Evolutionary conservation across 2,113 vertebrate species (phyloP).

Genomic region (Pagrus major): DNA sequence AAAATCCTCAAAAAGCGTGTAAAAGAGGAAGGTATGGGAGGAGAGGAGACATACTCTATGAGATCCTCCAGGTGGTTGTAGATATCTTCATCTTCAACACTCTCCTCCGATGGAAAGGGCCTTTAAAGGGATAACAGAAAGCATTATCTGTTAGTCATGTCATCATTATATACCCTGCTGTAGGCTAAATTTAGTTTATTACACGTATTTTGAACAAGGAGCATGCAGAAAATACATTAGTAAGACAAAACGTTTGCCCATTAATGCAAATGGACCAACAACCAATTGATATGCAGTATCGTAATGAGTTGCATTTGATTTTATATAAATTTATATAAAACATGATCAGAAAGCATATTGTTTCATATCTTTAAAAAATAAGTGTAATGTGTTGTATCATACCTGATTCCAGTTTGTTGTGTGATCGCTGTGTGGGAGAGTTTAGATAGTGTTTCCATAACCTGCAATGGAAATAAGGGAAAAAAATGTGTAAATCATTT

Average conservation of each 20-base stretch:
- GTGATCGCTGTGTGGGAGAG: conserved; percentile 90
- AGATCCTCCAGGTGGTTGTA: conserved; percentile 97
- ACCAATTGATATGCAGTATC: too few relatives aligned
- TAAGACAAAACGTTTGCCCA: too few relatives aligned
- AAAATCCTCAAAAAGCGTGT: neutral
- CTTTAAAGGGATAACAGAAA: conserved; percentile 72
- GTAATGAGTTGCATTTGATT: neutral
- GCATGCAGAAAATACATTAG: too few relatives aligned
- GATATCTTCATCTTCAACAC: conserved; percentile 91
- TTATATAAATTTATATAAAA: too few relatives aligned
- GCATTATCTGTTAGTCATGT: neutral
- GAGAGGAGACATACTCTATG: conserved; percentile 89
- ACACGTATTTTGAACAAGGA: too few relatives aligned
- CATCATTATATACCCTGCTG: neutral
- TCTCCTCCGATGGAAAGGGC: conserved; percentile 95
- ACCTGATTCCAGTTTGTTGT: conserved; percentile 93
- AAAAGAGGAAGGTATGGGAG: neutral
- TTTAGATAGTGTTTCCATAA: conserved; percentile 95
- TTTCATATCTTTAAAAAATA: neutral
- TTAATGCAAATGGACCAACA: too few relatives aligned
- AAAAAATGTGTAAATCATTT: too few relatives aligned
- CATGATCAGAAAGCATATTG: neutral
- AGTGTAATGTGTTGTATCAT: conserved; percentile 33
- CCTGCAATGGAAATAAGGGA: conserved; percentile 83
- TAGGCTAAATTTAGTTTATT: too few relatives aligned